These are phyloP conservation scores for Rhopalosiphum maidis DNA, from an alignment of 1,140 invertebrate species.

Conservation along the genomic window DNA sequence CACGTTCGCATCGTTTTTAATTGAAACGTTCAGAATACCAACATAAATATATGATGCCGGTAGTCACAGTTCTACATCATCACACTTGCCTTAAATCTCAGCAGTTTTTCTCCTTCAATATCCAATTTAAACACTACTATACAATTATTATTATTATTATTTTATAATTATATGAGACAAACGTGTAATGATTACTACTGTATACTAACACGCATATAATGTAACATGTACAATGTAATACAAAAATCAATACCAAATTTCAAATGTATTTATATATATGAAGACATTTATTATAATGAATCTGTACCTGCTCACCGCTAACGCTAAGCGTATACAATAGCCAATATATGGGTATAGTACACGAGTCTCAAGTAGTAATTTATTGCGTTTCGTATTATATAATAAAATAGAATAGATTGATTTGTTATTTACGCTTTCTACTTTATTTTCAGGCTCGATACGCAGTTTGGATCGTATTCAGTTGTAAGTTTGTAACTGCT, in stretches of 20 bases:
- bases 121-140: background rate
- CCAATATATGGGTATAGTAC: background rate
- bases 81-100: background rate
- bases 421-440: constrained; percentile 8
- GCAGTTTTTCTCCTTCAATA: background rate
- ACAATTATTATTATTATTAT: no score
- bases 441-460: background rate
- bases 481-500: no score
- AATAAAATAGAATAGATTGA: background rate
- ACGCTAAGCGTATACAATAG: background rate
- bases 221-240: background rate
- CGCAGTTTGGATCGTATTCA: background rate
- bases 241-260: background rate
- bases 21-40: background rate
- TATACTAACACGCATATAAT: no score
- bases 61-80: background rate
- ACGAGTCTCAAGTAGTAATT: background rate
- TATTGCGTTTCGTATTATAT: background rate
- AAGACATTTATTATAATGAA: no score
- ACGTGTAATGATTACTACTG: no score
- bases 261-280: background rate
- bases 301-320: background rate
- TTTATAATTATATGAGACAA: background rate
- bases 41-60: background rate
- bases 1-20: background rate